phyloP scores from a whole-genome alignment of 2,113 vertebrate genomes.

The Pangasianodon gigas region DNA sequence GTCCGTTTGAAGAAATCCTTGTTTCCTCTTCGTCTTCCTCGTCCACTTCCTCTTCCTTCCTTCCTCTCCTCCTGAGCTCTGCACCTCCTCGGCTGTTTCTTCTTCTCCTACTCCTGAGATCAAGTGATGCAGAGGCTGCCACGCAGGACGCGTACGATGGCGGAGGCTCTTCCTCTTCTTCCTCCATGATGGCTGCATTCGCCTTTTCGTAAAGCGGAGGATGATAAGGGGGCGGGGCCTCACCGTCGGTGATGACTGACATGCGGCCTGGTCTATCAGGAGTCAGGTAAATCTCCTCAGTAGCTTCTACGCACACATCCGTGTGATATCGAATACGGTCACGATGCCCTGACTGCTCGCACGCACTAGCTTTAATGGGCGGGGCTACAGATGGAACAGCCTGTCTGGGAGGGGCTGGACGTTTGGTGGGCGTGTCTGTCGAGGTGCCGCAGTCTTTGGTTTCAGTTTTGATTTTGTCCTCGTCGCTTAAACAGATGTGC shows the following conservation, averaged over 20 bases:
- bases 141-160: conserved; percentile 73
- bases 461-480: conserved; percentile 84
- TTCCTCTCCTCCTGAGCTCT: neutral
- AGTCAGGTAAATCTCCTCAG: conserved; percentile 95
- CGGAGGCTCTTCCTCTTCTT: conserved; percentile 82
- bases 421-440: conserved; percentile 85
- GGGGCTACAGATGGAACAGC: conserved; percentile 66
- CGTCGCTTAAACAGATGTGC: conserved; percentile 93
- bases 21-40: conserved; percentile 35
- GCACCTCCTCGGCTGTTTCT: conserved; percentile 28
- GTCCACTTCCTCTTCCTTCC: neutral
- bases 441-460: conserved; percentile 95
- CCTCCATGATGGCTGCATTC: conserved; percentile 87
- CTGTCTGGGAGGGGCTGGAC: conserved; percentile 78
- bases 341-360: conserved; percentile 73
- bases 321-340: conserved; percentile 90
- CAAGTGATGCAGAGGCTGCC: conserved; percentile 59
- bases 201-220: conserved; percentile 77
- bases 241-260: conserved; percentile 90
- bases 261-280: conserved; percentile 85
- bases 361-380: conserved; percentile 68
- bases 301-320: conserved; percentile 86
- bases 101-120: conserved; percentile 61
- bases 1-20: conserved; percentile 78
- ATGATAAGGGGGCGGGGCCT: conserved; percentile 82